Percentiles rank a stretch among this genome's conserved stretches.
These are phyloP conservation scores for Molossus molossus DNA, from an alignment of 2,797 vertebrate genomes.

Conservation along the genomic window DNA sequence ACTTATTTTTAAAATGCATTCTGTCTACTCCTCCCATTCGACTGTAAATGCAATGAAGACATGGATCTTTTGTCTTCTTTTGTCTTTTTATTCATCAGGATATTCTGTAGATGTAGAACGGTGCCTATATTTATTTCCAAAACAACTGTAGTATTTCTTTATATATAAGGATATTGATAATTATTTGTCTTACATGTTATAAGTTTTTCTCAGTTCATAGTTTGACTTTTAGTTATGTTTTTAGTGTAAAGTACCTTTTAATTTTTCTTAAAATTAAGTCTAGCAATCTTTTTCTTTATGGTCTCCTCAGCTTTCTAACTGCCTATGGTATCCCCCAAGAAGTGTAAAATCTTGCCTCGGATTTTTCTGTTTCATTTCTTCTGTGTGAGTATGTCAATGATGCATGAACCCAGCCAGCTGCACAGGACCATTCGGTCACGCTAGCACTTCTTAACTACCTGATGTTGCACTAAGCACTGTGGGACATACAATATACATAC, in stretches of 20 bases:
- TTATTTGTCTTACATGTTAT: not conserved
- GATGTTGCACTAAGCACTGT: not conserved
- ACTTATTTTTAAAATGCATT: not conserved
- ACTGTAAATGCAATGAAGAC: not conserved
- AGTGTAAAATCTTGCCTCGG: not conserved
- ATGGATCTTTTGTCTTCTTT: not conserved
- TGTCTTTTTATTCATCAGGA: not conserved
- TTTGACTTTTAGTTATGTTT: not conserved
- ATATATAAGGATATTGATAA: not conserved
- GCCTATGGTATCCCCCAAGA: not conserved
- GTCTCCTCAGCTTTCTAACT: conserved; percentile 17
- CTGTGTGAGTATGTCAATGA: not conserved
- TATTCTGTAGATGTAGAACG: not conserved
- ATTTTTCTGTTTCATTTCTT: conserved; percentile 3
- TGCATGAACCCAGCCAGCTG: not conserved
- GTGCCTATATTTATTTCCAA: not conserved
- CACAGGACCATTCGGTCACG: not conserved
- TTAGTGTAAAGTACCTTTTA: not conserved
- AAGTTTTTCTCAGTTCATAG: not conserved
- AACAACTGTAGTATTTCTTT: not conserved
- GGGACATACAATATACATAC: not conserved
- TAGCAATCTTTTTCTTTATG: not conserved
- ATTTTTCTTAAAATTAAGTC: not conserved
- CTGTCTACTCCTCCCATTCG: not conserved
- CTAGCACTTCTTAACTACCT: not conserved